Base-by-base conservation (phyloP, 2,888 invertebrate genomes). In the Ischnura elegans region DNA sequence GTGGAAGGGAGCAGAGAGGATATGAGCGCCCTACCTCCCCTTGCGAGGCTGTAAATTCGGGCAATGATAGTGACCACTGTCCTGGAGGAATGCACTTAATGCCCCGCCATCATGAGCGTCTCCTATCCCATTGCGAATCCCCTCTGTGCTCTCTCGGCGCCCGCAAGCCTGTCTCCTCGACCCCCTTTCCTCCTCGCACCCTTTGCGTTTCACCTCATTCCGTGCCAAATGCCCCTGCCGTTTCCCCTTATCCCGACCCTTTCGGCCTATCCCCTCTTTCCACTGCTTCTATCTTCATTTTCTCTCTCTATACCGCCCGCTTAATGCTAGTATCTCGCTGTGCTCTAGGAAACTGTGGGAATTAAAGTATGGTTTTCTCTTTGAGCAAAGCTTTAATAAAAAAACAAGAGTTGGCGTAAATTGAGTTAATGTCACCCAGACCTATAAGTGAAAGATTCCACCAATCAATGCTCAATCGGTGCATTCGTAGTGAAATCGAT, bases 31-130 rank as follows among this genome's bases (percentile, higher is more conserved):
- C 87, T 51, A 51, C 87, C 47, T 42, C 51, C 10, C 55, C 55
- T 19, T 55, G 61, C 42, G 55, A 61, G 87, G 87, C 55, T 55
- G 87, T 87, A 87, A 87, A 87, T 87, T 51, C 87, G 87, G 87
- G 87, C 87, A 87, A 87, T 87, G 87, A 87, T 87, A 55, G 87
- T 55, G 87, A 87, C 87, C 87, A 55, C 87, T 55, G 87, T 55
- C 87, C 87, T 51, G 51, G 87, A 55, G 87, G 87, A 87, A 87
- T 87, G 87, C 87, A 87, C 87, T 87, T 87, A 87, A 87, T 87
- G 87, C 87, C 55, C 43, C 42, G n/a, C 87, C 87, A 55, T 87
- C 55, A 87, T 61, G 87, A 87, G 55, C 87, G 42, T 42, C 86
- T 86, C 86, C 86, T 86, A 86, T 86, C 86, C 86, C 46, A 86